Evolutionary conservation across 2,113 vertebrate genomes (phyloP).

Genomic region (Ranitomeya imitator): DNA sequence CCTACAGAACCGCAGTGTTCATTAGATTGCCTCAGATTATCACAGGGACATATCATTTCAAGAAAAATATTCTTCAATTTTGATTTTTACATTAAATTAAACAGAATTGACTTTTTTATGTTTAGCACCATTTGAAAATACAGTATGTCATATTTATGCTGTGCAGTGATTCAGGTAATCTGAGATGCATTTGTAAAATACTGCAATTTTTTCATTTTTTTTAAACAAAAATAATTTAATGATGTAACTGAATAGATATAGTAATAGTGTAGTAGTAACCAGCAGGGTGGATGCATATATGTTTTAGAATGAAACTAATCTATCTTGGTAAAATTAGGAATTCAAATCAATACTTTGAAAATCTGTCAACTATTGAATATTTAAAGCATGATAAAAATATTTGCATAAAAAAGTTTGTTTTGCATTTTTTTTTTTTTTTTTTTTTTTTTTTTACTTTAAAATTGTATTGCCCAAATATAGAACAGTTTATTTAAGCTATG

Average conservation of each 20-base stretch:
- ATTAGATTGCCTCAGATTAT: not conserved
- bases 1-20: not conserved
- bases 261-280: not conserved
- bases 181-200: slow-evolving; percentile 7
- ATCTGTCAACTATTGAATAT: slow-evolving; percentile 9
- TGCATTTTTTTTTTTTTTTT: not conserved
- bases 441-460: slow-evolving; percentile 10
- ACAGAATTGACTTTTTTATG: slow-evolving; percentile 63
- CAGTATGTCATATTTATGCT: slow-evolving; percentile 59
- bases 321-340: slow-evolving; percentile 28
- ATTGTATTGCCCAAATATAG: slow-evolving; percentile 24
- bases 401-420: slow-evolving; percentile 29
- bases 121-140: slow-evolving; percentile 59
- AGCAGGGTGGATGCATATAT: not conserved
- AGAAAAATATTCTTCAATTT: slow-evolving; percentile 52
- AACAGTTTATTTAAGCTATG: slow-evolving; percentile 27
- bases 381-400: slow-evolving; percentile 27
- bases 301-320: not conserved
- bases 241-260: slow-evolving; percentile 9
- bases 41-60: not conserved
- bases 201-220: slow-evolving; percentile 23
- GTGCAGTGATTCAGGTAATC: slow-evolving; percentile 1
- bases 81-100: slow-evolving; percentile 70
- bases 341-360: slow-evolving; percentile 1
- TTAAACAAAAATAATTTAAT: slow-evolving; percentile 55